phyloP scores from a whole-genome alignment of 2,888 invertebrate genomes.

The Metacarcinus magister region DNA sequence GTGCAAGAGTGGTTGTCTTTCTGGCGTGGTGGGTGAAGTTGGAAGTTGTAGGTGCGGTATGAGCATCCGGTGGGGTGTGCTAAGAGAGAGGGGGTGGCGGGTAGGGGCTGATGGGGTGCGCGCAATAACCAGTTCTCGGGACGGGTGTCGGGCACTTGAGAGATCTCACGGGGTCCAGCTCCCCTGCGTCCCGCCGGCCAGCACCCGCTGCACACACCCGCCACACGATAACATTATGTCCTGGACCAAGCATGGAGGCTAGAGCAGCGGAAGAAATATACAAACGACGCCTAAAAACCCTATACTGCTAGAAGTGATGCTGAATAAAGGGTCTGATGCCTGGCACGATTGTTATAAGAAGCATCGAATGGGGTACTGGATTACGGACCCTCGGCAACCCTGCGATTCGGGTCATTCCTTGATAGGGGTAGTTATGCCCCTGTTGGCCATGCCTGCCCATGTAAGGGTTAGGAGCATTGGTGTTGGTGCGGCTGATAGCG shows the following conservation, averaged over 20 bases:
- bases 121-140: conserved; percentile 43
- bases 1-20: neutral
- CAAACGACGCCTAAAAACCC: conserved; percentile 64
- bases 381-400: conserved; percentile 27
- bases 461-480: conserved; percentile 72
- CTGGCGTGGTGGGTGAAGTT: neutral
- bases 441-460: conserved; percentile 64
- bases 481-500: conserved; percentile 71
- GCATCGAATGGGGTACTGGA: neutral
- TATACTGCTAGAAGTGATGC: conserved; percentile 63
- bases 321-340: conserved; percentile 62
- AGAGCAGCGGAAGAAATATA: conserved; percentile 63
- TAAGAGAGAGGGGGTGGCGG: neutral
- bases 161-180: conserved; percentile 39
- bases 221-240: conserved; percentile 59
- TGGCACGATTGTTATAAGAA: conserved; percentile 68
- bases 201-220: neutral
- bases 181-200: neutral
- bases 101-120: conserved; percentile 44
- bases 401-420: conserved; percentile 57
- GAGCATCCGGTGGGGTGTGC: neutral
- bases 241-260: conserved; percentile 53
- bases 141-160: conserved; percentile 41
- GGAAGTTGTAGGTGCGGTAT: conserved; percentile 4
- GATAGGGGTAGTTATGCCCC: conserved; percentile 59